Conservation (phyloP, 2,113 vertebrate genomes). For the Eonycteris spelaea region DNA sequence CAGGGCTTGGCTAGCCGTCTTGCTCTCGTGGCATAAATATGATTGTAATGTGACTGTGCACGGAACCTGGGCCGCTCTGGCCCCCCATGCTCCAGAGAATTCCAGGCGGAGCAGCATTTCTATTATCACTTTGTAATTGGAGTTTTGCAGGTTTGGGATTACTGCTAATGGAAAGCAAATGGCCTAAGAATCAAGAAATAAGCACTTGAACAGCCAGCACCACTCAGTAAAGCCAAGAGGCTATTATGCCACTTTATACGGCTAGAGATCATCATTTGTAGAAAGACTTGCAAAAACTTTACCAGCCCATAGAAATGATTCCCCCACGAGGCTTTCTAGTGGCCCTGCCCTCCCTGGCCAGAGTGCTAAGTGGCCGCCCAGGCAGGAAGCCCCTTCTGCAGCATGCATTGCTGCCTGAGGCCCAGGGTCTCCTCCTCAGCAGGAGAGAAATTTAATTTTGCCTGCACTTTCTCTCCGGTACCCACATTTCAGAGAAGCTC, state of each 20-base stretch:
- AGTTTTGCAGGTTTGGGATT: constrained; percentile 51
- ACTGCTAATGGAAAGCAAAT: constrained; percentile 65
- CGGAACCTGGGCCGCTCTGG: not conserved
- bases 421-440: accelerated
- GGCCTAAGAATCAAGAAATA: constrained; percentile 59
- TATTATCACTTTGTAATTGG: constrained; percentile 62
- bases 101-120: not conserved
- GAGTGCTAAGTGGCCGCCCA: accelerated
- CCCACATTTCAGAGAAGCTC: not conserved
- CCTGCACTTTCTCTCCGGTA: not conserved
- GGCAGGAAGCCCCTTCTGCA: not conserved
- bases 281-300: not conserved
- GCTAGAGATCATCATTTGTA: constrained; percentile 10
- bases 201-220: constrained; percentile 29
- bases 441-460: not conserved
- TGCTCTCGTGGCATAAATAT: accelerated
- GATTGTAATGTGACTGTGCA: accelerated
- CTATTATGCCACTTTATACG: constrained; percentile 28
- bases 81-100: not conserved
- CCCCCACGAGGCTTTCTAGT: accelerated
- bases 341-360: not conserved
- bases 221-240: not conserved
- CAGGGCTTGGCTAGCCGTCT: not conserved
- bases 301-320: not conserved
- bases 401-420: accelerated